Conservation (phyloP, 2,888 invertebrate genomes). For the Smittia aterrima region DNA sequence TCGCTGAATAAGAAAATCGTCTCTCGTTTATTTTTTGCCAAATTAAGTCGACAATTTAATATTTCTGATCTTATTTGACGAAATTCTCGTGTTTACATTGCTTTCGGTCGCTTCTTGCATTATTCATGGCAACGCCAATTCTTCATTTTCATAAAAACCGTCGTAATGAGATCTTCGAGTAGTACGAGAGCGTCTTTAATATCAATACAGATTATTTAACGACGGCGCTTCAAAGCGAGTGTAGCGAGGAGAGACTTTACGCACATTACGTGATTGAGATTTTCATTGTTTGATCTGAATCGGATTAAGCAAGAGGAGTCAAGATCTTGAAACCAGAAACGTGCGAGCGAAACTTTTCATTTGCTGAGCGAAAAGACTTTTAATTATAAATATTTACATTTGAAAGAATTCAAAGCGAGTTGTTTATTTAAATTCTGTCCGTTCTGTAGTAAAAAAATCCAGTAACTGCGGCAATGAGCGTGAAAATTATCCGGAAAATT, state of each 20-base stretch:
- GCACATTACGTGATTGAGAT: no score
- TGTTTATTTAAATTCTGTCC: neutral
- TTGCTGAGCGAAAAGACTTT: neutral
- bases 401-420: neutral
- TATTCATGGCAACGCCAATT: neutral
- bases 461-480: neutral
- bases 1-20: neutral
- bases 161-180: neutral
- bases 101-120: neutral
- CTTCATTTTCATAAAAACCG: neutral
- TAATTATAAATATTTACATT: slow-evolving; percentile 2
- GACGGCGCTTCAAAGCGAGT: neutral
- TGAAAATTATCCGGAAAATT: no score
- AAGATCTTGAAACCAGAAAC: neutral
- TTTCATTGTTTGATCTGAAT: no score
- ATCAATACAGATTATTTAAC: neutral
- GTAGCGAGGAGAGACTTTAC: no score
- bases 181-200: neutral
- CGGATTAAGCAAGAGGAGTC: no score
- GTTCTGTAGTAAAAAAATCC: neutral
- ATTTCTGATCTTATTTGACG: neutral
- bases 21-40: neutral
- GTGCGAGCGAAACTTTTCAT: neutral
- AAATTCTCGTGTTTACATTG: neutral
- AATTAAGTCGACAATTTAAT: slow-evolving; percentile 4